Evolutionary conservation across 2,797 vertebrate genomes (phyloP).

Genomic region (Lepilemur septentrionalis): DNA sequence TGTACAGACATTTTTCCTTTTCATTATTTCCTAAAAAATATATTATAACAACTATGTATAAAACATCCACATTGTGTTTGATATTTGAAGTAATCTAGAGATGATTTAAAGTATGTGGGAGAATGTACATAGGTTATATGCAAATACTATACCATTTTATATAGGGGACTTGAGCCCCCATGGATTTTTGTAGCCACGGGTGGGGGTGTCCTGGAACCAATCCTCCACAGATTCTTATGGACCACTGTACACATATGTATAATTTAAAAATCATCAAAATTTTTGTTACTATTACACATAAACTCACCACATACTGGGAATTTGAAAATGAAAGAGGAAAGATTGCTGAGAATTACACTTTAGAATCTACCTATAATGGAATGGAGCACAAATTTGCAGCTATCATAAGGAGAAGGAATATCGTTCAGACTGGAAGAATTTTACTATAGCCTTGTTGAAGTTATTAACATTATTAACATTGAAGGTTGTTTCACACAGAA

Average conservation of each 20-base stretch:
- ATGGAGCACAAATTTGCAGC: not conserved
- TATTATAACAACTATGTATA: not conserved
- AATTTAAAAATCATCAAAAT: not conserved
- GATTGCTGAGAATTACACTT: not conserved
- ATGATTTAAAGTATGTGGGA: not conserved
- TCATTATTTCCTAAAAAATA: not conserved
- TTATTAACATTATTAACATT: not conserved
- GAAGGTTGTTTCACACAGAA: not conserved
- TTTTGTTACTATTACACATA: not conserved
- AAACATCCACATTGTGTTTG: not conserved
- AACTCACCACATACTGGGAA: not conserved
- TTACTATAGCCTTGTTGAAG: not conserved
- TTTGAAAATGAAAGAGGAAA: not conserved
- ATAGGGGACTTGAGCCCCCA: not conserved
- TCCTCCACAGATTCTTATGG: not conserved
- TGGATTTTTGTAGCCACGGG: not conserved
- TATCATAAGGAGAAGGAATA: not conserved
- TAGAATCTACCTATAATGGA: not conserved
- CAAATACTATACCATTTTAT: not conserved
- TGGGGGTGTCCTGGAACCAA: not conserved
- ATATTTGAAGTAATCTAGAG: not conserved
- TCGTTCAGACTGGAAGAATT: not conserved
- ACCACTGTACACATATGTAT: not conserved
- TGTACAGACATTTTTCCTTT: not conserved
- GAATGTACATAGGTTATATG: not conserved